Conservation (phyloP, 64 coral and sea anemone genomes). For the Pachyseris speciosa region DNA sequence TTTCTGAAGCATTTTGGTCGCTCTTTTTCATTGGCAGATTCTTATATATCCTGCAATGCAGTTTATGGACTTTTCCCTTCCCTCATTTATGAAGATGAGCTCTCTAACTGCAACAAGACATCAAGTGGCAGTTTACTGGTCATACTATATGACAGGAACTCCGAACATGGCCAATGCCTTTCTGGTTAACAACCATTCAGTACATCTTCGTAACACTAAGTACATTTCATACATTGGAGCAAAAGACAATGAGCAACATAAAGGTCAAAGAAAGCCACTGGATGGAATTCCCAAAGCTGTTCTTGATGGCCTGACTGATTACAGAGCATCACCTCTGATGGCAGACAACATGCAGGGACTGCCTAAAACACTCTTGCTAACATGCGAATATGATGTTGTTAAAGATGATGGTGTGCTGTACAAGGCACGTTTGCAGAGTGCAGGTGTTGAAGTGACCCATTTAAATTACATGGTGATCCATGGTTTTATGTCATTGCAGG, state of each 20-base stretch:
- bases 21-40: no score
- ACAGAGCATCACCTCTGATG: slow-evolving; percentile 65
- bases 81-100: slow-evolving; percentile 2
- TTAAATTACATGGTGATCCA: slow-evolving; percentile 51
- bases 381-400: slow-evolving; percentile 68
- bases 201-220: slow-evolving; percentile 75
- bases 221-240: slow-evolving; percentile 63
- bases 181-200: slow-evolving; percentile 38
- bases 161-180: slow-evolving; percentile 21
- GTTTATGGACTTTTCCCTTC: slow-evolving; percentile 78
- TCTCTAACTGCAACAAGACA: background rate
- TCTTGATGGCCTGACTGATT: slow-evolving; percentile 35
- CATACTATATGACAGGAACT: slow-evolving; percentile 62
- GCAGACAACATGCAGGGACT: slow-evolving; percentile 35
- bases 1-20: no score
- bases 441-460: slow-evolving; percentile 69
- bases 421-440: slow-evolving; percentile 51
- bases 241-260: background rate
- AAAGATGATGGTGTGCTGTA: slow-evolving; percentile 67
- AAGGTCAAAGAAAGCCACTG: background rate
- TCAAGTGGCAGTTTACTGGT: slow-evolving; percentile 4
- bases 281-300: slow-evolving; percentile 53
- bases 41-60: slow-evolving; percentile 83
- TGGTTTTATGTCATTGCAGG: background rate
- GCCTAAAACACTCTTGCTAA: slow-evolving; percentile 58